Evolutionary conservation across 2,113 vertebrate genomes (phyloP), one percentile per base, ranked within the genome.

Genomic region (Chionis minor): DNA sequence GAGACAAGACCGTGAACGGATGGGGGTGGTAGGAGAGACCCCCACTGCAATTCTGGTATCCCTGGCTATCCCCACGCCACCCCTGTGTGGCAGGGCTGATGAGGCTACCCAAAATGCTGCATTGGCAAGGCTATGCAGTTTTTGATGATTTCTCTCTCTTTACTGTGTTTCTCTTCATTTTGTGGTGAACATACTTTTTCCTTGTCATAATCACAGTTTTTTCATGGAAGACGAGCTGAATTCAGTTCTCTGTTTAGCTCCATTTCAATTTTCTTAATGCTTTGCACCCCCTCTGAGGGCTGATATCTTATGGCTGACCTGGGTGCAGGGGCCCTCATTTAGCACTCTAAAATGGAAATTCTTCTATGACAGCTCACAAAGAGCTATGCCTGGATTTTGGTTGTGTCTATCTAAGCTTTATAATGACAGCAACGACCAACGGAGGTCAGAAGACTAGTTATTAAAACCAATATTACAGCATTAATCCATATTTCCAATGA

Each of bases 1-100:
- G 26, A 82, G 10, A 24, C 7, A 28, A 33, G 45, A 49, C 40
- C 0, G 1, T 14, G 35, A 77, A 58, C 0, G 2, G 19, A n/a
- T 16, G 44, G 38, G 61, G 33, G 24, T 7, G 16, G 38, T 0
- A 52, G 61, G 32, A 93, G 56, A 23, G 22, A 71, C 30, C 13
- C 23, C 8, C 51, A 63, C 32, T 33, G 52, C 55, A 58, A 10
- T 6, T 14, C 33, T 30, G 30, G 22, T 3, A 42, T 16, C 42
- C 44, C 17, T 8, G n/a, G 21, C 27, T 47, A 13, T 18, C 21
- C n/a, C 30, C 8, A 11, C 14, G n/a, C n/a, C 47, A 49, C 13
- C 9, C 12, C 44, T 12, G 2, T 9, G 33, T 47, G 18, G 38
- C 21, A 69, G 18, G 6, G 8, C 22, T 75, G 66, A 33, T 24